phyloP scores from a whole-genome alignment of 2,797 vertebrate species.

The Hemibagrus guttatus region DNA sequence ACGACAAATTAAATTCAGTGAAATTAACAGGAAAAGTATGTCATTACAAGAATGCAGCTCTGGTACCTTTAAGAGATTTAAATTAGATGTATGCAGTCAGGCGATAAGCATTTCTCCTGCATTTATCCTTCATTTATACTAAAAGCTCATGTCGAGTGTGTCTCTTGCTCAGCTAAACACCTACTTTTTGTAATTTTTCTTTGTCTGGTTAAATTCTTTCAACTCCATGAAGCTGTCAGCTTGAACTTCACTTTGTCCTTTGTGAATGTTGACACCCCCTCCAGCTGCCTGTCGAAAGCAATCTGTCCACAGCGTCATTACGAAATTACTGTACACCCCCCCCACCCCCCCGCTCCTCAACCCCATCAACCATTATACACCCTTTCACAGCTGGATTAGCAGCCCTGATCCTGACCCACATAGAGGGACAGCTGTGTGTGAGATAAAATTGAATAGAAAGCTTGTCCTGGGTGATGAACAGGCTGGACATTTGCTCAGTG shows the following conservation, averaged over 20 bases:
- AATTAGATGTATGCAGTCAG: neutral
- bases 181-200: neutral
- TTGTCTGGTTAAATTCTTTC: neutral
- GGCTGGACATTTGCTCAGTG: conserved; percentile 51
- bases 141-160: neutral
- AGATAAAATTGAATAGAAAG: conserved; percentile 48
- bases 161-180: neutral
- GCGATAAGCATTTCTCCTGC: neutral
- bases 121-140: neutral
- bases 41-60: neutral
- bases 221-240: conserved; percentile 3
- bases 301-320: neutral
- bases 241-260: conserved; percentile 13
- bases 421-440: conserved; percentile 68
- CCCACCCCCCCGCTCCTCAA: too few relatives aligned
- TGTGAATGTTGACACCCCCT: neutral
- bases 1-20: neutral
- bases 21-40: neutral
- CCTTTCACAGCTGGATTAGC: conserved; percentile 54
- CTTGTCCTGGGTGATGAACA: conserved; percentile 21
- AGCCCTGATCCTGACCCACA: conserved; percentile 64
- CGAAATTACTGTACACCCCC: neutral
- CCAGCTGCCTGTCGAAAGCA: conserved; percentile 6
- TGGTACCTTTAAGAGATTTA: neutral
- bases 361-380: neutral